Evolutionary conservation across 2,797 vertebrate genomes (phyloP), one percentile per base, ranked within the genome.

Genomic region (Smutsia gigantea): DNA sequence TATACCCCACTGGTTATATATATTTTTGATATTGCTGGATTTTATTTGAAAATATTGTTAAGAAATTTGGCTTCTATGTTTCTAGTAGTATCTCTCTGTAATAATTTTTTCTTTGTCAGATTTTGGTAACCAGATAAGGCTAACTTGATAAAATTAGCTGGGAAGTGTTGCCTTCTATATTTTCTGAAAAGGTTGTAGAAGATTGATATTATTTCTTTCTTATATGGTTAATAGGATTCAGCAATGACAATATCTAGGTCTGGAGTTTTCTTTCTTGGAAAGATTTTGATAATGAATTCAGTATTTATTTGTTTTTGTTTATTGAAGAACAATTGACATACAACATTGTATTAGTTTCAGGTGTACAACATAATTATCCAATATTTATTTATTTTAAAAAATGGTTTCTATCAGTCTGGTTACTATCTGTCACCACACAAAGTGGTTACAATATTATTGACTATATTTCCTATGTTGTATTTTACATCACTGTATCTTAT

Each of bases 121-220:
- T 85, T 90, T 94, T 82, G 55, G 18, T 81, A 85, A 86, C 29
- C 81, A n/a, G 23, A 64, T 81, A 90, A 69, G 25, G 53, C 7
- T 74, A 85, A 91, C 27, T 25, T 89, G 66, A 94, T n/a, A 74
- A 89, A 89, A 66, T 18, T 59, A 90, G 10, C 29, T 82, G 53
- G 51, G 46, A 72, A 85, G 10, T 55, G 25, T 55, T 78, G 49
- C 10, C 49, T 49, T 49, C 21, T 34, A 0, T 69, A 86, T 82
- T 77, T 85, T 82, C 82, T 61, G 57, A 68, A 93, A 74, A 87
- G 49, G 81, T 3, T 93, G 21, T 81, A 91, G 90, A 91, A 29
- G 2, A 61, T 29, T 84, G 42, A 23, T 49, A n/a, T 61, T 64
- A 75, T 37, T 94, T 59, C 29, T 68, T 96, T 74, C 17, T 83